Percentiles rank a stretch among this genome's conserved stretches.
Evolutionary conservation across 1,140 invertebrate genomes (phyloP).

Genomic region (Tetramorium simillimum): DNA sequence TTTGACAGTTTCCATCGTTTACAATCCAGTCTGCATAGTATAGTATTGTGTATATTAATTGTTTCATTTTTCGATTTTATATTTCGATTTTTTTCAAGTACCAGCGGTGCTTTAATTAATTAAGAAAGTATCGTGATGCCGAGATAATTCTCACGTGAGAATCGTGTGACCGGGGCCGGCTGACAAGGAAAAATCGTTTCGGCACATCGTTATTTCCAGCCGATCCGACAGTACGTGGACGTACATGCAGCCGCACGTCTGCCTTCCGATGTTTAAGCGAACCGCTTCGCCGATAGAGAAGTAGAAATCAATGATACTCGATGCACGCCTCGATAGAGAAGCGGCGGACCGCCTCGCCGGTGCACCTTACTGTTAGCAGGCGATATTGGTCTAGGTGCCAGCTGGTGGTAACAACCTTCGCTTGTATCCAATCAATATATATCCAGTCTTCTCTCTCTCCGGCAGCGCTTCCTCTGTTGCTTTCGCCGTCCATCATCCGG

Average conservation of each 20-base stretch:
- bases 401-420: conserved; percentile 69
- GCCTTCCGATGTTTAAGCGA: conserved; percentile 36
- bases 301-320: conserved; percentile 54
- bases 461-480: conserved; percentile 56
- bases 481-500: conserved; percentile 68
- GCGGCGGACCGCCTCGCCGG: conserved; percentile 44
- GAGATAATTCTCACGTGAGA: conserved; percentile 30
- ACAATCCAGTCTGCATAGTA: neutral
- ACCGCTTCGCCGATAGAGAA: conserved; percentile 48
- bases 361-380: conserved; percentile 69
- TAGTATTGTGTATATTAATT: neutral
- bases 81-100: neutral
- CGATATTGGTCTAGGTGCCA: conserved; percentile 74
- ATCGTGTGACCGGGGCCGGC: neutral
- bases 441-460: conserved; percentile 47
- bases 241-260: neutral
- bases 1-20: neutral
- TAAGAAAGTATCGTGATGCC: neutral
- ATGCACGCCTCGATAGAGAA: conserved; percentile 67
- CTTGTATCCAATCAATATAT: conserved; percentile 71
- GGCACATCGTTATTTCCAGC: conserved; percentile 56
- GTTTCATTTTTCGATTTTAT: neutral
- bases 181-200: conserved; percentile 39
- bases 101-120: conserved; percentile 9
- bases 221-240: conserved; percentile 20